Evolutionary conservation across 2,797 vertebrate species (phyloP), one percentile per base, ranked within the genome.

Genomic region (Cirrhinus mrigala): DNA sequence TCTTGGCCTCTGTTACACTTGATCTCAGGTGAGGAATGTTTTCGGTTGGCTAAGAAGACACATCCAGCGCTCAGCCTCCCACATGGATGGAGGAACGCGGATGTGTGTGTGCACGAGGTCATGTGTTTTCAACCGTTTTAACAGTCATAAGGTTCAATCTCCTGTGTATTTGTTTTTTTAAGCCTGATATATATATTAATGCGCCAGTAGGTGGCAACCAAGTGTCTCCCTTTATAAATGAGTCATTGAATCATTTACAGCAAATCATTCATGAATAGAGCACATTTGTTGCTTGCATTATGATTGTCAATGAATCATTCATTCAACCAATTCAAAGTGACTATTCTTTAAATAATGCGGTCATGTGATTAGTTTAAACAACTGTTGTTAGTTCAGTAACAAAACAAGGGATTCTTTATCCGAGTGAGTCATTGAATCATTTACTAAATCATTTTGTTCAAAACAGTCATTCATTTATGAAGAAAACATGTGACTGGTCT

Each of bases 1-100:
- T 90, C 91, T 92, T 92, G 90, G 91, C 92, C 91, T 79, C 69
- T 68, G 85, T 87, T 66, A 79, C 85, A 87, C 76, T 79, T 83
- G 75, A 87, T 79, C 75, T 83, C 81, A 87, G 56, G 18, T 79
- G 56, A 80, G 85, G 75, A 82, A 87, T 87, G 83, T 83, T 62
- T 87, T 50, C 20, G 4, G 60, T 79, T 79, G 75, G 54, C 40
- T 70, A 40, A 46, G 58, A 37, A 46, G 58, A 83, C 27, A 29
- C 33, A 69, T 78, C 11, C 50, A 56, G 44, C 4, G 3, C 12
- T 29, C 9, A 84, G 58, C 66, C 20, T 71, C 83, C 76, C 83
- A 79, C 83, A 22, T 62, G 64, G 52, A 76, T 37, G 40, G 37
- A 37, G 24, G 40, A 69, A 62, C 5, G 12, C 3, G 4, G 7